Evolutionary conservation across 1,140 invertebrate genomes (phyloP), one percentile per base, ranked within the genome.

Genomic region (Liolophura sinensis): DNA sequence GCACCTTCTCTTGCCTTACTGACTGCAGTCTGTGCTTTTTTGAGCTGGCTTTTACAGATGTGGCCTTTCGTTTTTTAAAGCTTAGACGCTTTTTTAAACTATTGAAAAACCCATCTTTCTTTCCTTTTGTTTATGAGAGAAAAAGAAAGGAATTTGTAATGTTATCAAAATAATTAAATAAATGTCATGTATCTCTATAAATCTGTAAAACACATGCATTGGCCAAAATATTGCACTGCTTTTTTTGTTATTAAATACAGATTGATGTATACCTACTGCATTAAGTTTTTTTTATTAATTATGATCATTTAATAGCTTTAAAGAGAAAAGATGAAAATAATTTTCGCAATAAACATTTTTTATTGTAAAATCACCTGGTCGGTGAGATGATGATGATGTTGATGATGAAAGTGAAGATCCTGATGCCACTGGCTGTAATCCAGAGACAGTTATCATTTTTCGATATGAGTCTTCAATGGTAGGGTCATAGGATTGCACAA

Each of bases 401-500:
- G 49, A 50, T 50, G 49, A 15, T 15, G n/a, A 50, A n/a, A 14
- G 14, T 50, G n/a, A n/a, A n/a, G n/a, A 20, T 20, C 51, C 40
- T 71, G 61, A 6, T 60, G 47, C 25, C 22, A 68, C 12, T 60
- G 55, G 25, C 54, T 66, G 51, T 55, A 69, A 56, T 50, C 65
- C 56, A 31, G 58, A 60, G 15, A 78, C 68, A 22, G 20, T 68
- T 20, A 80, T 68, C 64, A 74, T 73, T 68, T 80, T 81, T 46
- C 80, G 71, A 63, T 80, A 82, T 0, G 77, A 78, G 62, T 83
- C 81, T 62, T 83, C 82, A 58, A 82, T 80, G 15, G 81, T 82
- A 48, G 81, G 82, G 59, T 83, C 80, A 73, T 83, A 83, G 55
- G 72, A 62, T 12, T 81, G 77, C 12, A 82, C 72, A 76, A 82